Percentiles rank a stretch among this genome's conserved stretches.
These are phyloP conservation scores for Agrenia bidenticulata DNA, from an alignment of 2,888 invertebrate species.

Conservation along the genomic window DNA sequence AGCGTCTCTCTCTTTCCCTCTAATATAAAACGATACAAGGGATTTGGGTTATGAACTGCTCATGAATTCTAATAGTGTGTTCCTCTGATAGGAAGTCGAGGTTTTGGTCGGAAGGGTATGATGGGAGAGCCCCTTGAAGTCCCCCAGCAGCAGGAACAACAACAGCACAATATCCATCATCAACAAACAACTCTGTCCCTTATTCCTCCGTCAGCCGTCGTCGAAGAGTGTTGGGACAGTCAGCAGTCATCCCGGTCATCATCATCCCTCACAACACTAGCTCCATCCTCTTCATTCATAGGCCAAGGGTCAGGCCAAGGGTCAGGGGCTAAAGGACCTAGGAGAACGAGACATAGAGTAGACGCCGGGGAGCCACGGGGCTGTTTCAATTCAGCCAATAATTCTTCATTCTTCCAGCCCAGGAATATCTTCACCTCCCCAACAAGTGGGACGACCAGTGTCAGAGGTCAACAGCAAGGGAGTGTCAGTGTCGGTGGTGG, in stretches of 20 bases:
- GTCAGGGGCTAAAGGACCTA: conserved; percentile 5
- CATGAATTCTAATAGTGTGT: neutral
- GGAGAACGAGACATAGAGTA: conserved; percentile 59
- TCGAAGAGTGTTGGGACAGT: conserved; percentile 19
- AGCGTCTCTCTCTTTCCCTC: too few species aligned
- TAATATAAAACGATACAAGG: too few species aligned
- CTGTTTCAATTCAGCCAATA: conserved; percentile 68
- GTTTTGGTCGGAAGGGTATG: conserved; percentile 18
- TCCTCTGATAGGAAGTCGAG: neutral
- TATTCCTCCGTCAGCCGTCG: conserved; percentile 13
- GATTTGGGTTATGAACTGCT: too few species aligned
- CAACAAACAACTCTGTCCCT: conserved; percentile 17
- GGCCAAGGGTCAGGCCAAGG: too few species aligned
- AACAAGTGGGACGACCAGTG: neutral
- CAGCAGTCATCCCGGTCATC: conserved; percentile 10
- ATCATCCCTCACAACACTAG: neutral
- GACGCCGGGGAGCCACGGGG: conserved; percentile 94
- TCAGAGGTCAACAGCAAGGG: neutral
- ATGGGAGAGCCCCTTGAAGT: conserved; percentile 49
- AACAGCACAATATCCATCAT: conserved; percentile 14
- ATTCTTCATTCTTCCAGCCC: conserved; percentile 65
- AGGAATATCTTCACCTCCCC: conserved; percentile 74
- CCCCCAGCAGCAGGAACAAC: conserved; percentile 23
- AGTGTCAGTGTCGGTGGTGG: neutral
- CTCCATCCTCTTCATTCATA: neutral